Conservation (phyloP, 2,888 invertebrate genomes). For the Ophion ellenae region DNA sequence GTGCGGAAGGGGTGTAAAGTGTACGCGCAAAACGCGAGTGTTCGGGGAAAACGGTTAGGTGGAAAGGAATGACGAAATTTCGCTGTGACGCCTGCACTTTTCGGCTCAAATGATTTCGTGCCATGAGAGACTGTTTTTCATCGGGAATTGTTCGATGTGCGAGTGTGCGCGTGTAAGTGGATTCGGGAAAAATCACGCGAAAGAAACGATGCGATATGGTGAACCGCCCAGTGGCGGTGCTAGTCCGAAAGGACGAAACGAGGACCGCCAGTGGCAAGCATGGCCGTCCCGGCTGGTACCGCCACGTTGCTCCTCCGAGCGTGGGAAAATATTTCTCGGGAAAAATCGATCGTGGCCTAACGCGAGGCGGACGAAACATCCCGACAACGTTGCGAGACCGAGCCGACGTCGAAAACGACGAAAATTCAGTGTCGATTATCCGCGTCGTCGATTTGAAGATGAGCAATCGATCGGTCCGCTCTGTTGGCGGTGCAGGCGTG, state of each 20-base stretch:
- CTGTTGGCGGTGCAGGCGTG: conserved; percentile 37
- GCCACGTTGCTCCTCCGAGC: conserved; percentile 58
- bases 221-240: conserved; percentile 62
- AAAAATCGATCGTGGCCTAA: conserved; percentile 36
- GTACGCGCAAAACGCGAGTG: background rate
- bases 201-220: conserved; percentile 51
- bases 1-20: background rate
- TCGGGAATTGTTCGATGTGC: background rate
- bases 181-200: conserved; percentile 5
- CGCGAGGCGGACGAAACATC: conserved; percentile 18
- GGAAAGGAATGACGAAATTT: background rate
- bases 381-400: background rate
- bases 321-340: conserved; percentile 46
- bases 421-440: no score
- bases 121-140: background rate
- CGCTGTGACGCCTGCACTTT: conserved; percentile 1
- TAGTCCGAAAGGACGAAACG: conserved; percentile 62
- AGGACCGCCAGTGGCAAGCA: conserved; percentile 68
- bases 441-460: background rate
- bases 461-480: conserved; percentile 2
- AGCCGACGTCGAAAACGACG: background rate
- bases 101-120: background rate
- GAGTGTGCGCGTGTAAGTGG: background rate
- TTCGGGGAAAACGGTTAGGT: background rate
- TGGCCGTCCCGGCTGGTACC: conserved; percentile 70